Base-by-base conservation (phyloP, 2,797 vertebrate genomes). In the Trachurus trachurus region DNA sequence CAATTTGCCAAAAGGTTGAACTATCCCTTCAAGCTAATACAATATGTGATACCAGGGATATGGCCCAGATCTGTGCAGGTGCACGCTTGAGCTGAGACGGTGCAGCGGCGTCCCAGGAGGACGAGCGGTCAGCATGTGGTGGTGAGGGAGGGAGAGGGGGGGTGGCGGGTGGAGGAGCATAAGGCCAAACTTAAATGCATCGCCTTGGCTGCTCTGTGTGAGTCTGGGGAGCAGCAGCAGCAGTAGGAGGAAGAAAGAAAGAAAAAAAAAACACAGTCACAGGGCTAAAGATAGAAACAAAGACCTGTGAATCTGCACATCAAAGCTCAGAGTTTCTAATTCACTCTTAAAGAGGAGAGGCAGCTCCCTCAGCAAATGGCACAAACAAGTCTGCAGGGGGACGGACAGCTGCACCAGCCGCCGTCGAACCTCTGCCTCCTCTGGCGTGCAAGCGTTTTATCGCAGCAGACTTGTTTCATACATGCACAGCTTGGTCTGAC, bases 211-310 rank as follows among this genome's bases (percentile, higher is more conserved):
- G 71, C 63, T 74, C 16, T 21, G 70, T 63, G 61, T 61, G 78
- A 81, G 72, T 66, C 22, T 15, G 47, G 53, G 68, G 72, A 83
- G 80, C 26, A 44, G 59, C 54, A 44, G 59, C 54, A 26, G 26
- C 26, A 26, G 26, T 26, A 34, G 54, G n/a, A 74, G 52, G 74
- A 34, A 34, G 26, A 26, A 26, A 26, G 26, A 3, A 26, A 26
- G 3, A 26, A 54, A 31, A 26, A 26, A 26, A 54, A 31, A 80
- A 56, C 42, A 75, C 16, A 72, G 60, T n/a, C 22, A n/a, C 52
- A 19, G n/a, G 8, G 59, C 84, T 85, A 84, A 82, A 83, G 75
- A 87, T 84, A 87, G 81, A n/a, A 76, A 83, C 75, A 83, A 75
- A 76, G 50, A 78, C 40, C 61, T 76, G 63, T 64, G 78, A 78